Base-by-base conservation (phyloP, 2,113 vertebrate species). In the Pelodiscus sinensis region DNA sequence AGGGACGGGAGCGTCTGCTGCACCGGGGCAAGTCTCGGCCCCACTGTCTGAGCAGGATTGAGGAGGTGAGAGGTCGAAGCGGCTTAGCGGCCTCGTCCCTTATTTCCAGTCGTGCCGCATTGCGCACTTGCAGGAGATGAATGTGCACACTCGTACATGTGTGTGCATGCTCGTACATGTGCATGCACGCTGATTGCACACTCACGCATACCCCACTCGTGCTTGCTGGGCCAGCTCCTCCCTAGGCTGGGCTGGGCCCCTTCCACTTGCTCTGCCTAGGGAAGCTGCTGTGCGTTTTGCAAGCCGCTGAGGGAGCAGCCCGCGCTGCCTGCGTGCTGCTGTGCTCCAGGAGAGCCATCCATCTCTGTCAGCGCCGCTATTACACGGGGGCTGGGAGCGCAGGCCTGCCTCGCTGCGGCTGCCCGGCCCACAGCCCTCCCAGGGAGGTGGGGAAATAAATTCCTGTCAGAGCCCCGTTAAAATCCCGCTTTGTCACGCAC, bases 401-500 rank as follows among this genome's bases (percentile, higher is more conserved):
- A 1, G 58, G 38, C 52, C n/a, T 75, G 58, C 19, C 25, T 35
- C 4, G 8, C 35, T 12, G 82, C 75, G 38, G 84, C 11, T 86
- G 12, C 55, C n/a, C 9, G 0, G 5, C 25, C 54, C 44, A 31
- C 84, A 77, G 56, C 27, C 50, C 3, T 16, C 78, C n/a, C 44
- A 50, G 62, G 15, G 89, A 25, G 79, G 11, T n/a, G 14, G 55
- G 50, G 21, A 29, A 27, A 12, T 65, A 79, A 50, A 29, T 10
- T 1, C 44, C 14, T 38, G 51, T 3, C 21, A 5, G 52, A 5
- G 2, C 16, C 24, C 54, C 1, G 0, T 35, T 6, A 19, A 54
- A 81, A 57, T 25, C 31, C 79, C 38, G 22, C 9, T 55, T 6
- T 16, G 1, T 13, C 38, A 35, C 22, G 22, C 3, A 4, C 12